These are phyloP conservation scores for Cavia aperea DNA, from an alignment of 2,113 vertebrate species.

Conservation along the genomic window DNA sequence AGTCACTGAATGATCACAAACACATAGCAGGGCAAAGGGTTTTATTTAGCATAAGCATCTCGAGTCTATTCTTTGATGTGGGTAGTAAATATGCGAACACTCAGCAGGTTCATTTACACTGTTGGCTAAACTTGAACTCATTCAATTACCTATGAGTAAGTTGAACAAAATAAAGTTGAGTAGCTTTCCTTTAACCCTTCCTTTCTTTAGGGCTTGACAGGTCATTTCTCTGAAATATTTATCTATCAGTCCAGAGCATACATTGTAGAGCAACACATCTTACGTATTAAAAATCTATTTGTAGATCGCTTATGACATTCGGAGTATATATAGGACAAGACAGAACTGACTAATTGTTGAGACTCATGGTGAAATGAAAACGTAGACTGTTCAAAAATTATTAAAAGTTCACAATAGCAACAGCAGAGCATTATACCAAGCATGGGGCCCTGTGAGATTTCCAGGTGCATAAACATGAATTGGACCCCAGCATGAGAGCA, in stretches of 20 bases:
- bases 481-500: not conserved
- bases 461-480: not conserved
- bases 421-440: not conserved
- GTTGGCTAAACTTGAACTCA: not conserved
- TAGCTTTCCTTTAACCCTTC: not conserved
- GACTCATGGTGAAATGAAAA: not conserved
- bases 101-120: not conserved
- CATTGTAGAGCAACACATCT: not conserved
- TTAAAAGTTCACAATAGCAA: not conserved
- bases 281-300: not conserved
- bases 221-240: not conserved
- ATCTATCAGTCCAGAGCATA: not conserved
- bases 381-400: not conserved
- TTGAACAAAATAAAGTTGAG: not conserved
- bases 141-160: not conserved
- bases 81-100: not conserved
- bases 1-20: conserved; percentile 9
- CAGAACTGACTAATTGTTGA: not conserved
- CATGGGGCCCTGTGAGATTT: not conserved
- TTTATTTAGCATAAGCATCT: not conserved
- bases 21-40: not conserved
- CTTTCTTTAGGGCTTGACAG: not conserved
- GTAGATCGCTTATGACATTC: not conserved
- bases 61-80: not conserved
- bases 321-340: not conserved